A percentile compares a stretch with the other conserved stretches of the same genome.
Conservation (phyloP, 2,888 invertebrate genomes). For the Nemotelus pantherinus region DNA sequence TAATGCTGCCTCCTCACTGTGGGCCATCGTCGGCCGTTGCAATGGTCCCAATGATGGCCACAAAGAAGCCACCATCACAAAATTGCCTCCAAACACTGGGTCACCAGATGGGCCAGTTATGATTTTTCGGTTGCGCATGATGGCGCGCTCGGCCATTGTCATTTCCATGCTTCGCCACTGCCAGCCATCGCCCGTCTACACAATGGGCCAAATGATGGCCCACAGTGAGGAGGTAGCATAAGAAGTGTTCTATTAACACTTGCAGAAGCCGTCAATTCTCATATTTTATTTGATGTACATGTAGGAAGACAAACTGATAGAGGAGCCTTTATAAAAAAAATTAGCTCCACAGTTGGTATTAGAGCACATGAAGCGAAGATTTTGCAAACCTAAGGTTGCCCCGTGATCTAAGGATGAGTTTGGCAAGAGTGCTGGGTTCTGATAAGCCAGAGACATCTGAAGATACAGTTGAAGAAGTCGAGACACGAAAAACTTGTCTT, state of each 20-base stretch:
- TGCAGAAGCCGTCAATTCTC: constrained; percentile 17
- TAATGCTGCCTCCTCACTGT: too few species aligned
- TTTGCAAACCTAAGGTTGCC: constrained; percentile 7
- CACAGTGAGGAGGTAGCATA: too few species aligned
- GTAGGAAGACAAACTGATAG: not conserved
- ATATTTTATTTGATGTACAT: constrained; percentile 8
- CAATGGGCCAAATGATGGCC: too few species aligned
- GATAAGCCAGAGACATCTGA: constrained; percentile 3
- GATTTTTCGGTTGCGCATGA: too few species aligned
- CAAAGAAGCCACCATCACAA: too few species aligned
- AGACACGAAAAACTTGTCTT: not conserved
- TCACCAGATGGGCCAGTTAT: too few species aligned
- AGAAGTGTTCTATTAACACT: constrained; percentile 49
- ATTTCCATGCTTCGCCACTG: too few species aligned
- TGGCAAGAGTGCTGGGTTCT: constrained; percentile 2
- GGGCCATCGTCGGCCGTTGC: too few species aligned
- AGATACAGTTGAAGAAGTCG: not conserved
- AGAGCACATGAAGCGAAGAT: constrained; percentile 24
- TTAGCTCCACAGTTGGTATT: constrained; percentile 9
- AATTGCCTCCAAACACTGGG: too few species aligned
- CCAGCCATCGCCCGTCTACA: too few species aligned
- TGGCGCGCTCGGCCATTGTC: too few species aligned
- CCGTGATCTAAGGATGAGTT: constrained; percentile 18
- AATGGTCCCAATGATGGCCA: too few species aligned
- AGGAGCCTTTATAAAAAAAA: constrained; percentile 23